These are phyloP conservation scores for Cryptotermes secundus DNA, from an alignment of 1,140 invertebrate genomes.

Conservation along the genomic window DNA sequence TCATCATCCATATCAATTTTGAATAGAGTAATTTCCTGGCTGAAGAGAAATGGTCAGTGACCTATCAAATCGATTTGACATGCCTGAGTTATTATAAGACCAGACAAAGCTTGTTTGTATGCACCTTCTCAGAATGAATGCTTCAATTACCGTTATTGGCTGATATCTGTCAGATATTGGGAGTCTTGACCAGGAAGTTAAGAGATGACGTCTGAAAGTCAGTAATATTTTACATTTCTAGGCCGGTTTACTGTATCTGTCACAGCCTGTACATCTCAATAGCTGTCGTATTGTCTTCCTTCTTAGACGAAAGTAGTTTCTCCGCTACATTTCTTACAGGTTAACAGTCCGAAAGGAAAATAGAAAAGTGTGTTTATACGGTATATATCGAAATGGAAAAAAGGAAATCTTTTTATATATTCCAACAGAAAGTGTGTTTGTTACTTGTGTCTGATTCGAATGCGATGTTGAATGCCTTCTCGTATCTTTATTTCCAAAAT, in stretches of 20 bases:
- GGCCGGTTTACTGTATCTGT: not conserved
- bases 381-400: not conserved
- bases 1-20: no score
- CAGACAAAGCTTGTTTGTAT: no score
- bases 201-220: not conserved
- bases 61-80: no score
- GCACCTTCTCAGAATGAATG: no score
- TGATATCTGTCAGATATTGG: no score
- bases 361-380: constrained; percentile 17
- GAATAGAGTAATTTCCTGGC: no score
- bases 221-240: no score
- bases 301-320: not conserved
- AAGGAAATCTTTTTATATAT: not conserved
- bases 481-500: not conserved
- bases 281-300: not conserved
- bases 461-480: not conserved
- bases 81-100: no score
- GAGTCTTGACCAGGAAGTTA: not conserved
- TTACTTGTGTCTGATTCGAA: not conserved
- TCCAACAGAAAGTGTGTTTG: not conserved
- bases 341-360: constrained; percentile 1
- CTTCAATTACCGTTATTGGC: no score
- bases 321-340: not conserved
- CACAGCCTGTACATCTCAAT: not conserved
- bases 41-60: no score